These are phyloP conservation scores for Theretra japonica DNA, from an alignment of 2,888 invertebrate species.

Conservation along the genomic window DNA sequence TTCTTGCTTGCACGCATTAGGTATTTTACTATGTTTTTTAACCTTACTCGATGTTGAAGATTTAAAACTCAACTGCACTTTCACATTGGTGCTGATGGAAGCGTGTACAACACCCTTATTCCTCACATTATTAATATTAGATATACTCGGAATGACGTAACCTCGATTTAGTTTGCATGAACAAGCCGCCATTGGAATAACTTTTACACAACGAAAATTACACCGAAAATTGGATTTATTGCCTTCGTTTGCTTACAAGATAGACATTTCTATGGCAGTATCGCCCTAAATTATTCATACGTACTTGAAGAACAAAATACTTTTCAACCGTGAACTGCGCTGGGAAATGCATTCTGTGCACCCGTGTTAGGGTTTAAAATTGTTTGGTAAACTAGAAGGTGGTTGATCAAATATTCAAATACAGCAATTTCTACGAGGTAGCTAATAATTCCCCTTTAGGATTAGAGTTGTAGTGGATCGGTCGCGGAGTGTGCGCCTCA, in stretches of 20 bases:
- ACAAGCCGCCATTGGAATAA: not conserved
- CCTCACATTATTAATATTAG: too few relatives aligned
- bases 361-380: not conserved
- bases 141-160: too few relatives aligned
- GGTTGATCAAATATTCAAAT: conserved; percentile 5
- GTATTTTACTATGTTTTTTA: too few relatives aligned
- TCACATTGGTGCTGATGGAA: too few relatives aligned
- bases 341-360: not conserved
- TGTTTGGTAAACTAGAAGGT: not conserved
- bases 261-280: not conserved
- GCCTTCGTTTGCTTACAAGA: not conserved
- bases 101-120: too few relatives aligned
- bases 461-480: conserved; percentile 1
- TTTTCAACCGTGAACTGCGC: not conserved
- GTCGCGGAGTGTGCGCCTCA: not conserved
- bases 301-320: not conserved
- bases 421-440: not conserved
- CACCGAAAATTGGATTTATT: not conserved
- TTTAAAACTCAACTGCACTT: too few relatives aligned
- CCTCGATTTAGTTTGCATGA: not conserved
- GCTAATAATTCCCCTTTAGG: not conserved
- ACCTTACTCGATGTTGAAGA: too few relatives aligned
- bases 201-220: not conserved
- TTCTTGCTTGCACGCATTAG: too few relatives aligned
- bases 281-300: not conserved